Evolutionary conservation across 2,797 vertebrate genomes (phyloP), one percentile per base, ranked within the genome.

Genomic region (Orientallactaga sibirica): DNA sequence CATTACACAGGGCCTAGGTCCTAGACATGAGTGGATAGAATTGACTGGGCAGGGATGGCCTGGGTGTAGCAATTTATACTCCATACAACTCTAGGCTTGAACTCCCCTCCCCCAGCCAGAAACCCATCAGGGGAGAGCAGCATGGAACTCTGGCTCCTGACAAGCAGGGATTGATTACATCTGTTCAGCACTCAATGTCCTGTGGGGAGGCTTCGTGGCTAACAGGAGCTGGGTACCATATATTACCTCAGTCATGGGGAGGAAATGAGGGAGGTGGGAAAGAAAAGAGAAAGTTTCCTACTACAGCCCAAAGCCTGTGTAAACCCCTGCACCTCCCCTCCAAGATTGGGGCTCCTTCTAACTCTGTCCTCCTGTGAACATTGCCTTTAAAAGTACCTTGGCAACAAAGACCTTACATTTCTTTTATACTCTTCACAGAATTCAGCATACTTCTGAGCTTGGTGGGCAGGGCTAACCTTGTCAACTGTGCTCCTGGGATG

Each of bases 41-140:
- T 7, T 0, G 10, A 37, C 25, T 5, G 58, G 3, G 10, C 22
- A 18, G 67, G 1, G 2, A 20, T 0, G 41, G 19, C 19, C 0
- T 1, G 27, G n/a, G 4, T 1, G 27, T 29, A 19, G 15, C 62
- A 58, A 1, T 6, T 18, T 33, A 24, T 27, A 4, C 5, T n/a
- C 33, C 29, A 3, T 0, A 11, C 41, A 73, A 25, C 27, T 27
- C 2, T 10, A n/a, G 29, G 83, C 55, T 24, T 5, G 24, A 27
- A 3, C 8, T 62, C 58, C 11, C 55, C 11, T 0, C 16, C 55
- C 2, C 14, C 29, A 55, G 77, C 81, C 79, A 55, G 77, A 70
- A 80, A 64, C 18, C 2, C 12, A 29, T 25, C 62, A 67, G 41
- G 61, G 75, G 29, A 67, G 67, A 41, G 15, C 4, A 5, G 8